Evolutionary conservation across 2,888 invertebrate genomes (phyloP).

Genomic region (Phania funesta): DNA sequence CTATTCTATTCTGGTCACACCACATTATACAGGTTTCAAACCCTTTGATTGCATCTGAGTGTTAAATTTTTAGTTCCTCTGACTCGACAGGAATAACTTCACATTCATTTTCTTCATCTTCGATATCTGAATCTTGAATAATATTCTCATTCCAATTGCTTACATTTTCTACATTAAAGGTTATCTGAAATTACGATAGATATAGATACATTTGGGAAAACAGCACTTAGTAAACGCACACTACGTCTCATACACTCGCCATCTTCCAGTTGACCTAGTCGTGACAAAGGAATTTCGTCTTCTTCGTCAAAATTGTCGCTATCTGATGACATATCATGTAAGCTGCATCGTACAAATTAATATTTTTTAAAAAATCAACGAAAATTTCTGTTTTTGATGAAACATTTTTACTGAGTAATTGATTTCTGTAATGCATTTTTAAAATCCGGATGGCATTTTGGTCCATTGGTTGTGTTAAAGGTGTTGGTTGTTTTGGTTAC

Average conservation of each 20-base stretch:
- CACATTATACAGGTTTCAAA: slow-evolving; percentile 7
- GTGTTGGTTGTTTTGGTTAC: slow-evolving; percentile 40
- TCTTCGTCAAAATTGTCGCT: slow-evolving; percentile 49
- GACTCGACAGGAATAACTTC: neutral
- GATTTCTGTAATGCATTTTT: slow-evolving; percentile 47
- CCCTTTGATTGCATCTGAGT: slow-evolving; percentile 2
- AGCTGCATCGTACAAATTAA: slow-evolving; percentile 42
- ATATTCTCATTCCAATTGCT: slow-evolving; percentile 21
- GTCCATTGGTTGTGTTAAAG: slow-evolving; percentile 55
- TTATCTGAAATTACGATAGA: neutral
- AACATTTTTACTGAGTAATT: slow-evolving; percentile 5
- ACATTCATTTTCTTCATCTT: neutral
- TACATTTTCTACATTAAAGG: slow-evolving; percentile 36
- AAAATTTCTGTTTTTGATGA: neutral
- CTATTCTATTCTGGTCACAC: slow-evolving; percentile 12
- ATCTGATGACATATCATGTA: slow-evolving; percentile 23
- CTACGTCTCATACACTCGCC: slow-evolving; percentile 24
- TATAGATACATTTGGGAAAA: neutral
- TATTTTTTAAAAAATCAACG: slow-evolving; percentile 4
- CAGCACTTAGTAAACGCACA: neutral
- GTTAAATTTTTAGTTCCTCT: neutral
- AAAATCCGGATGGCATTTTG: slow-evolving; percentile 48
- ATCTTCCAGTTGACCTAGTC: slow-evolving; percentile 23
- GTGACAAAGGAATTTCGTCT: slow-evolving; percentile 24
- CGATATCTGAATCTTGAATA: neutral